Percentiles rank a stretch among this genome's conserved stretches.
Conservation (phyloP, 2,797 vertebrate genomes). For the Distichodus sexfasciatus region DNA sequence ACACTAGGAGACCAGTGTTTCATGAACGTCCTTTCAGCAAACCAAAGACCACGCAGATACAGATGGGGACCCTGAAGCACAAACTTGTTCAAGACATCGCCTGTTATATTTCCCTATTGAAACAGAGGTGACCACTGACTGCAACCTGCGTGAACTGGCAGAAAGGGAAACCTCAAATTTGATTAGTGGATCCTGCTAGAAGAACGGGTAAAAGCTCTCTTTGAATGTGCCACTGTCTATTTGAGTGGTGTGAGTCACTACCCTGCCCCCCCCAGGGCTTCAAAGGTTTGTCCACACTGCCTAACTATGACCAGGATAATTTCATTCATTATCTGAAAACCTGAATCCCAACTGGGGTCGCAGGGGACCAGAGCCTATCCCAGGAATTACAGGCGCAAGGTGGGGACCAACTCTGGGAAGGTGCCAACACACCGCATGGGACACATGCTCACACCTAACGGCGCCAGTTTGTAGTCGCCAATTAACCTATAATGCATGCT, state of each 20-base stretch:
- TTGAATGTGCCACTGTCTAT: background rate
- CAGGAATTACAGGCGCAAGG: too few relatives aligned
- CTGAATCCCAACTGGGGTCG: too few relatives aligned
- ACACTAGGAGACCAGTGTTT: background rate
- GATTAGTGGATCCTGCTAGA: background rate
- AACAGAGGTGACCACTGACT: too few relatives aligned
- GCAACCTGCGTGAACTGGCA: background rate
- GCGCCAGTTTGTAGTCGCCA: too few relatives aligned
- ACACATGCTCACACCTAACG: too few relatives aligned
- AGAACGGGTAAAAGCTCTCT: background rate
- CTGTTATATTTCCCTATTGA: too few relatives aligned
- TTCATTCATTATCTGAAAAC: too few relatives aligned
- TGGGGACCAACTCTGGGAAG: too few relatives aligned
- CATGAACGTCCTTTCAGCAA: background rate
- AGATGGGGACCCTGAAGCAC: background rate
- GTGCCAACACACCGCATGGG: too few relatives aligned
- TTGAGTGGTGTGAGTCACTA: background rate
- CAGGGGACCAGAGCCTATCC: too few relatives aligned
- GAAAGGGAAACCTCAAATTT: background rate
- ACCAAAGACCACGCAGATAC: background rate
- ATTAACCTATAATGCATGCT: too few relatives aligned
- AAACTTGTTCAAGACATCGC: background rate
- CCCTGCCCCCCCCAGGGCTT: background rate
- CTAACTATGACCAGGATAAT: too few relatives aligned
- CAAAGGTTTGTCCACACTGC: background rate